These are phyloP conservation scores for Temnothorax unifasciatus DNA, from an alignment of 2,888 invertebrate genomes.

Conservation along the genomic window DNA sequence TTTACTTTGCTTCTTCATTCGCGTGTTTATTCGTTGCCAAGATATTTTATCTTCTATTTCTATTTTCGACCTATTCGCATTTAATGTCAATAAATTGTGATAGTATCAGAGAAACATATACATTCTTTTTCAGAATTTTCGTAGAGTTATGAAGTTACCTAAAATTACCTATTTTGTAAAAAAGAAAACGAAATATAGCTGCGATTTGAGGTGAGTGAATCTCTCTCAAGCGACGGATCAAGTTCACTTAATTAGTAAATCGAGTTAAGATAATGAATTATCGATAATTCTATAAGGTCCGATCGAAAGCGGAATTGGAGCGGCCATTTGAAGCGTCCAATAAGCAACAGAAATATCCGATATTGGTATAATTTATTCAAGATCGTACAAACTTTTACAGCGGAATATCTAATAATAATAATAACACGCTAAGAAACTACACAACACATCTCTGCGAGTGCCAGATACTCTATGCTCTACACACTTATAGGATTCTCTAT, in stretches of 20 bases:
- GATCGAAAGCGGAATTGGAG: slow-evolving; percentile 32
- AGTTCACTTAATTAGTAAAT: neutral
- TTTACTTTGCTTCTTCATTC: neutral
- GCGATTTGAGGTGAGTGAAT: neutral
- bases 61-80: neutral
- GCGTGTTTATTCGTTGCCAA: neutral
- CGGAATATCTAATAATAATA: slow-evolving; percentile 63
- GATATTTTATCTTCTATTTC: neutral
- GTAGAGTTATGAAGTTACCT: neutral
- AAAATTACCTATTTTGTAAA: neutral
- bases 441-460: slow-evolving; percentile 70
- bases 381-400: slow-evolving; percentile 57
- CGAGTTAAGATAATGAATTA: slow-evolving; percentile 2
- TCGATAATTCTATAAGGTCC: slow-evolving; percentile 11
- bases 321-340: neutral
- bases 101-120: neutral
- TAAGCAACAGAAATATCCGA: slow-evolving; percentile 44
- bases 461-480: slow-evolving; percentile 71
- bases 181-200: neutral
- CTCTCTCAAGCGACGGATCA: neutral
- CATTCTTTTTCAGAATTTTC: neutral
- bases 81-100: neutral
- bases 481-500: slow-evolving; percentile 73
- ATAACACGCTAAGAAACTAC: slow-evolving; percentile 61
- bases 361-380: slow-evolving; percentile 42